Evolutionary conservation across 2,113 vertebrate genomes (phyloP), one percentile per base, ranked within the genome.

Genomic region (Ardeotis arabs): DNA sequence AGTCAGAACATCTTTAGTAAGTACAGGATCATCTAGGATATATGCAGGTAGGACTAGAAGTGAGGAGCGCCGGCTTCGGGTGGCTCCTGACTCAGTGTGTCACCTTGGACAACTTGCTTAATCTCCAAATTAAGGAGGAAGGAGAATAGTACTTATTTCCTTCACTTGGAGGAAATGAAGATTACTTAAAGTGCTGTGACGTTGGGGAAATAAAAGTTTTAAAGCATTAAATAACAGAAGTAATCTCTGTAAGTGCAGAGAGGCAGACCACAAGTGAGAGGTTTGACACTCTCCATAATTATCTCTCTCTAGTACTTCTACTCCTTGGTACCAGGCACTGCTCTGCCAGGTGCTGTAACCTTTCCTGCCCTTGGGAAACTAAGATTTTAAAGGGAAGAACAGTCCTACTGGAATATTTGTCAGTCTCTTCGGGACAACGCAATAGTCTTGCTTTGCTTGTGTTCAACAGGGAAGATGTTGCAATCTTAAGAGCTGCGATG

Each of bases 141-240:
- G 15, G 39, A 14, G 87, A 81, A 41, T 37, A 45, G 45, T 45
- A n/a, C 53, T 66, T 62, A 33, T 0, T 92, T 53, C 70, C 47
- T 50, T 92, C 52, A 33, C 56, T 21, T 55, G 52, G 45, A 6
- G 41, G 27, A 96, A 87, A 41, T 33, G 19, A 84, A 60, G 82
- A 73, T 96, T 87, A 62, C 56, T 53, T 53, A 4, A 87, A 74
- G 37, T 64, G 37, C 73, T 90, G 60, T 60, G 52, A 72, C 80
- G 64, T 24, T 90, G 90, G 29, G 77, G 64, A 87, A 90, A 79
- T 60, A 86, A 75, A 69, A 77, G 49, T 70, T 94, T 89, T 66
- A 89, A 91, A 81, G 83, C n/a, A 49, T 85, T 64, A 89, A 95
- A 66, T 94, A 83, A 67, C 41, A 87, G 66, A 56, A 78, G 37